These are phyloP conservation scores for Steinernema feltiae DNA, from an alignment of 1,140 invertebrate genomes.

Conservation along the genomic window DNA sequence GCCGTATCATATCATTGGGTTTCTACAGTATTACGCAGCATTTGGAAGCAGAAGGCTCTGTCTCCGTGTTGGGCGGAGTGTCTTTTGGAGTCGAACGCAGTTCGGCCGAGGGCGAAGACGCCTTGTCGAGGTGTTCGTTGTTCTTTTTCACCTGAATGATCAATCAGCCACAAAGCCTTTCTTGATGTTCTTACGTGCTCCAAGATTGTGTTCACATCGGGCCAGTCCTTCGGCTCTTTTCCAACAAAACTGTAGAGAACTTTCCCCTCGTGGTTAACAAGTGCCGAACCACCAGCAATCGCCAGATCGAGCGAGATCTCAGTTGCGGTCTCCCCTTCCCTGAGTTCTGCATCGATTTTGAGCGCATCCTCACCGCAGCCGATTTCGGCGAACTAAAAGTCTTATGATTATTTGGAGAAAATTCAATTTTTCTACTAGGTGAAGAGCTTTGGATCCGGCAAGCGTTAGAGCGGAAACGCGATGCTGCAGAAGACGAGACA, in stretches of 20 bases:
- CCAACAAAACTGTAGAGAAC: constrained; percentile 1
- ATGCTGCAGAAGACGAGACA: background rate
- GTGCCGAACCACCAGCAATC: background rate
- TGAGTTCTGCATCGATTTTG: background rate
- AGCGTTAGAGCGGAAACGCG: background rate
- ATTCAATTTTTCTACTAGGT: background rate
- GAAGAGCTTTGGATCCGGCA: background rate
- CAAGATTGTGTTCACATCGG: background rate
- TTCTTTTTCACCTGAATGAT: background rate
- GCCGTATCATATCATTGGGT: no score
- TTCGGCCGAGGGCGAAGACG: no score
- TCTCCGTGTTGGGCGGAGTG: no score
- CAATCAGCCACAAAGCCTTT: no score
- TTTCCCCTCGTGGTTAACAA: background rate
- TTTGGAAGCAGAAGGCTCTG: no score
- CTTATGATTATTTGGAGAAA: background rate
- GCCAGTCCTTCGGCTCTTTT: background rate
- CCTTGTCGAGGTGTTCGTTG: no score
- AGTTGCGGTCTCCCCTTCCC: background rate
- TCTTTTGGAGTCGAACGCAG: no score
- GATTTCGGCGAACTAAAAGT: background rate
- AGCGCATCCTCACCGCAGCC: background rate
- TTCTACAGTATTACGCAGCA: no score
- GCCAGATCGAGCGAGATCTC: background rate
- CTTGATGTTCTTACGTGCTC: background rate